phyloP scores from a whole-genome alignment of 2,113 vertebrate species.

The Cavia aperea region DNA sequence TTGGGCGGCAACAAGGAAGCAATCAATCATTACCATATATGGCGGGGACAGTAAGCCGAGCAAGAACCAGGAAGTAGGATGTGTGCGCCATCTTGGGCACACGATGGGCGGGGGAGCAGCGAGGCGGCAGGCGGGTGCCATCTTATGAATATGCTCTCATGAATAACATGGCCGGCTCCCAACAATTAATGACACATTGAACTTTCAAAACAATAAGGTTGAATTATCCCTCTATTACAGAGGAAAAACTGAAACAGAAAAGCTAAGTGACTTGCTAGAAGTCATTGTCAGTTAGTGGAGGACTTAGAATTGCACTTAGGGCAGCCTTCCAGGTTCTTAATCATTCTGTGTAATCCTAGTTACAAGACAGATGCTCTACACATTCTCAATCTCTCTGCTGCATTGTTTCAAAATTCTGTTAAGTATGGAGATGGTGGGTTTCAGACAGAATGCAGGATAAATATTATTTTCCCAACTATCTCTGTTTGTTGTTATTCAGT shows the following conservation, averaged over 20 bases:
- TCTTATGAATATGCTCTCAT: too few relatives aligned
- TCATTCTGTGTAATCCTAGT: fast-evolving
- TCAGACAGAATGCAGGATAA: neutral
- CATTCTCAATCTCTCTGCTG: neutral
- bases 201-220: neutral
- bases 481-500: neutral
- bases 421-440: neutral
- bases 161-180: too few relatives aligned
- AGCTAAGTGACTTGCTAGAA: neutral
- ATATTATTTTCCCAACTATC: neutral
- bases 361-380: fast-evolving
- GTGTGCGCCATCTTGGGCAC: too few relatives aligned
- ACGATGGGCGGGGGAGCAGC: too few relatives aligned
- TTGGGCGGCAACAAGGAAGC: too few relatives aligned
- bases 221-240: slow-evolving; percentile 32
- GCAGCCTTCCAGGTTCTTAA: neutral
- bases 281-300: fast-evolving
- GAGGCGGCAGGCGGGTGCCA: too few relatives aligned
- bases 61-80: too few relatives aligned
- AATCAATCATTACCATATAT: too few relatives aligned
- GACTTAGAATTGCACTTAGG: neutral
- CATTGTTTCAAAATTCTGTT: neutral
- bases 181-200: neutral
- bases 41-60: too few relatives aligned
- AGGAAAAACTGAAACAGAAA: neutral